A percentile compares a stretch with the other conserved stretches of the same genome.
Evolutionary conservation across 2,888 invertebrate species (phyloP).

Genomic region (Vesta saturnalis): DNA sequence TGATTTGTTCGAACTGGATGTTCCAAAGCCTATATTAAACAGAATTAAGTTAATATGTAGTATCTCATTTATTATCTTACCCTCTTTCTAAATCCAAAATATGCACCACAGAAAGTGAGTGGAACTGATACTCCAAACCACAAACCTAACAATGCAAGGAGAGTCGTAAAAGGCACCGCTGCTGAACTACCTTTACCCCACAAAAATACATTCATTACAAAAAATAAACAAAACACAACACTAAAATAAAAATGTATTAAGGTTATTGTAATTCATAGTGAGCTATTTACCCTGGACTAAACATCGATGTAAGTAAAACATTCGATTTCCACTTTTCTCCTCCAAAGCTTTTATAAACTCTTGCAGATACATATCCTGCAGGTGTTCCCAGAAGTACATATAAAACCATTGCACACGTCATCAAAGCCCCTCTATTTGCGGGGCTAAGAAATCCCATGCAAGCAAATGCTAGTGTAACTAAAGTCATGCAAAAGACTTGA

Average conservation of each 20-base stretch:
- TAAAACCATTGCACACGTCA: slow-evolving; percentile 97
- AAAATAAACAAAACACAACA: slow-evolving; percentile 95
- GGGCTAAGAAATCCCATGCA: slow-evolving; percentile 98
- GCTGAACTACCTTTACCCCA: slow-evolving; percentile 98
- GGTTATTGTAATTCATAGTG: neutral
- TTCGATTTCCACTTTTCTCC: slow-evolving; percentile 99
- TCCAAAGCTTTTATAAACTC: slow-evolving; percentile 98
- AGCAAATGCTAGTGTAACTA: slow-evolving; percentile 97
- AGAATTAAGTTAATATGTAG: neutral
- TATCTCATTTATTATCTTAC: slow-evolving; percentile 64
- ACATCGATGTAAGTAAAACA: slow-evolving; percentile 93
- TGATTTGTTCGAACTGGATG: slow-evolving; percentile 99
- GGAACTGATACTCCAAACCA: slow-evolving; percentile 99
- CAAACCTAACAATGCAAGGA: slow-evolving; percentile 90
- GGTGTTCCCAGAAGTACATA: slow-evolving; percentile 97
- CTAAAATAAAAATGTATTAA: slow-evolving; percentile 64
- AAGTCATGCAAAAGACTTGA: slow-evolving; percentile 95
- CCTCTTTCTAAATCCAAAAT: slow-evolving; percentile 97
- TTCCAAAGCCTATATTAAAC: slow-evolving; percentile 79
- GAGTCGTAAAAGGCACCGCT: slow-evolving; percentile 95
- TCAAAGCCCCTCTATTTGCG: slow-evolving; percentile 96
- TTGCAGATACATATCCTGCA: slow-evolving; percentile 95
- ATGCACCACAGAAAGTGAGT: slow-evolving; percentile 96
- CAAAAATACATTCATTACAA: slow-evolving; percentile 94
- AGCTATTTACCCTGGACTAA: slow-evolving; percentile 89